Evolutionary conservation across 1,140 invertebrate species (phyloP).

Genomic region (Aphidius gifuensis): DNA sequence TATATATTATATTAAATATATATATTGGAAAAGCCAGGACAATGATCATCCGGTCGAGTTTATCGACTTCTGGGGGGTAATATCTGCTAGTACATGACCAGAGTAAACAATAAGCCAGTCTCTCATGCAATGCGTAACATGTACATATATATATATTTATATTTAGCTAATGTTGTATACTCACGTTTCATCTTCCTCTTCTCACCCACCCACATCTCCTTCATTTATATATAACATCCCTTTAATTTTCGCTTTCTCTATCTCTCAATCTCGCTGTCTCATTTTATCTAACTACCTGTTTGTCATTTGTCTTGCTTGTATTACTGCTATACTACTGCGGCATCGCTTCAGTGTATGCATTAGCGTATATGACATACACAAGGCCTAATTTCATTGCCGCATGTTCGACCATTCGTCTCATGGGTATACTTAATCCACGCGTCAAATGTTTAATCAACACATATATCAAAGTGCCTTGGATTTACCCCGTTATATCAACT

Average conservation of each 20-base stretch:
- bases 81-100: slow-evolving; percentile 24
- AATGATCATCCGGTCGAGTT: slow-evolving; percentile 25
- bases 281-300: too few species aligned
- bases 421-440: slow-evolving; percentile 16
- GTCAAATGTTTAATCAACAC: slow-evolving; percentile 20
- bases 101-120: slow-evolving; percentile 23
- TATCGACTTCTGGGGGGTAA: slow-evolving; percentile 23
- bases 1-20: slow-evolving; percentile 6
- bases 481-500: background rate
- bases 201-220: too few species aligned
- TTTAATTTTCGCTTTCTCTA: background rate
- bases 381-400: slow-evolving; percentile 22
- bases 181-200: too few species aligned
- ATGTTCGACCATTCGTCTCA: slow-evolving; percentile 5
- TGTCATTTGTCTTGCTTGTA: too few species aligned
- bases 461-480: background rate
- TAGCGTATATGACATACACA: slow-evolving; percentile 14
- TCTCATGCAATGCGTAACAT: slow-evolving; percentile 6
- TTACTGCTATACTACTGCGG: background rate
- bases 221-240: too few species aligned
- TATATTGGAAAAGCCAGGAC: slow-evolving; percentile 6
- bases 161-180: too few species aligned
- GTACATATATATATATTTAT: background rate
- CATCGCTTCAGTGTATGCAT: slow-evolving; percentile 16
- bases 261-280: background rate